Evolutionary conservation across 1,140 invertebrate genomes (phyloP), one percentile per base, ranked within the genome.

Genomic region (Mycetomoellerius zeteki): DNA sequence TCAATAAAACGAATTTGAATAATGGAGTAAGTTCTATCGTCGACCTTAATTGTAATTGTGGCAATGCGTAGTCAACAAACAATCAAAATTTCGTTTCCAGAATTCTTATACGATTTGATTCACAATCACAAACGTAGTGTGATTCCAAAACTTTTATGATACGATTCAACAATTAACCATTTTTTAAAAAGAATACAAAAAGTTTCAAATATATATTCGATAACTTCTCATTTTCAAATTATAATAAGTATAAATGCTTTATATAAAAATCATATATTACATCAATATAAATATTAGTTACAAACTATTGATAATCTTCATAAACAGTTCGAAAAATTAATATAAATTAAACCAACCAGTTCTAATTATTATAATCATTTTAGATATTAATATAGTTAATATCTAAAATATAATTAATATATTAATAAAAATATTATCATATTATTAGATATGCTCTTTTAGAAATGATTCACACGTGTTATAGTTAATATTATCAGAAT

Each of bases 21-120:
- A 54, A 84, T 50, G 37, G n/a, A 84, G 56, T 24, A 60, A 73
- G 54, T 69, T 75, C 54, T 14, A 54, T 84, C 80, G 80, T 30
- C n/a, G 30, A 72, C 37, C 54, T 84, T 84, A 84, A 84, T 84
- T 81, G 24, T 81, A 50, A 71, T 71, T 62, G 80, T 75, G 8
- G 14, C 80, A 73, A 75, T 21, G n/a, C 21, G 27, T n/a, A 21
- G 37, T 84, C 56, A 54, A 62, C 37, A 62, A 75, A 75, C 54
- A 84, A 84, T 60, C 24, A 27, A 73, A 84, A 84, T 84, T 71
- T 50, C 24, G 67, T 47, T 82, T 82, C 33, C 33, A 50, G 54
- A 73, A 73, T 47, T 73, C 37, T 37, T 47, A 47, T 6, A 24
- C 37, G 27, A 30, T 14, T 43, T 50, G 37, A 30, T 75, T 75